These are phyloP conservation scores for Poicephalus meyeri DNA, from an alignment of 2,113 vertebrate genomes.

Conservation along the genomic window DNA sequence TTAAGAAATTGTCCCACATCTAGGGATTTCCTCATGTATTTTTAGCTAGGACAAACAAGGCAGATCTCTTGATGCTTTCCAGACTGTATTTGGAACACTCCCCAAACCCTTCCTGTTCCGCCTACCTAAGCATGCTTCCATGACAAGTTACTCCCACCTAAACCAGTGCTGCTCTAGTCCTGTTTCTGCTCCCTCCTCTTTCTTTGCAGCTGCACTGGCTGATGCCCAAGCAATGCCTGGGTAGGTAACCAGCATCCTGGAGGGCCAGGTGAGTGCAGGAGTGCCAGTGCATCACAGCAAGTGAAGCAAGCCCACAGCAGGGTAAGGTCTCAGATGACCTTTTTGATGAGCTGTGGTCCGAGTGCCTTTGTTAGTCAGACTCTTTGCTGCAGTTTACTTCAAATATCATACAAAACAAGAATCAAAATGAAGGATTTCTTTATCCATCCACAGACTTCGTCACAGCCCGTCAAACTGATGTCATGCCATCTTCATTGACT, in stretches of 20 bases:
- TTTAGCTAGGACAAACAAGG: background rate
- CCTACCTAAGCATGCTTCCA: accelerated
- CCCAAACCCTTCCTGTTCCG: background rate
- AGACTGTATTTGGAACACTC: background rate
- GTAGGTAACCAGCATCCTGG: background rate
- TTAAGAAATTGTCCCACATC: background rate
- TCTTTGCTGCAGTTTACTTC: background rate
- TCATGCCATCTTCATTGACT: background rate
- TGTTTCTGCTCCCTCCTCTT: background rate
- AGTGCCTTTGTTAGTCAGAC: background rate
- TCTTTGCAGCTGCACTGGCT: background rate
- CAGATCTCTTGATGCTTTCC: background rate
- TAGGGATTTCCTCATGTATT: background rate
- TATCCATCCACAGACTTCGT: background rate
- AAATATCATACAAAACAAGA: background rate
- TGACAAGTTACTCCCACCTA: background rate
- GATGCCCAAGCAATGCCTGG: background rate
- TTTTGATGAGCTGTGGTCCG: background rate
- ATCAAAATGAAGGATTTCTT: background rate
- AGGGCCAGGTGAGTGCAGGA: accelerated
- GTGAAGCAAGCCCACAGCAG: background rate
- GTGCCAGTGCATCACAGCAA: background rate
- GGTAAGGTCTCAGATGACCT: background rate
- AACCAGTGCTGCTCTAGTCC: background rate
- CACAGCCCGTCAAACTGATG: background rate